Evolutionary conservation across 1,140 invertebrate genomes (phyloP).

Genomic region (Saccostrea echinata): DNA sequence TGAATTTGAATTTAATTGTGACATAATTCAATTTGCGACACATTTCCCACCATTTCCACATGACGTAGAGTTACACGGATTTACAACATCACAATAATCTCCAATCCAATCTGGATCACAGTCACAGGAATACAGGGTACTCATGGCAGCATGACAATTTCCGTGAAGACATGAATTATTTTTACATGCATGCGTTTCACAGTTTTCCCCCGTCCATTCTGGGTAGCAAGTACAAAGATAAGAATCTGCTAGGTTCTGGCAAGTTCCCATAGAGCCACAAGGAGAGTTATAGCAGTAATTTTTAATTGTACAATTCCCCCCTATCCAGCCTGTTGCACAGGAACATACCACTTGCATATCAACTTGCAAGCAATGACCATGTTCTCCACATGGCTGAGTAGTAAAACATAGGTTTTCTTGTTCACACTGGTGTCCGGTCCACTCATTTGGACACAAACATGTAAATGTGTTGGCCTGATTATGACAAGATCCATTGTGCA

Average conservation of each 20-base stretch:
- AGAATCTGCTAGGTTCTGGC: not conserved
- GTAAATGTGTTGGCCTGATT: not conserved
- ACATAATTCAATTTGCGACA: not conserved
- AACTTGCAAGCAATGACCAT: slow-evolving; percentile 12
- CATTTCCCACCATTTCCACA: slow-evolving; percentile 38
- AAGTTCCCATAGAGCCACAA: not conserved
- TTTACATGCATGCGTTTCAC: not conserved
- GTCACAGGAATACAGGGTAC: slow-evolving; percentile 16
- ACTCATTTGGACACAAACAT: slow-evolving; percentile 28
- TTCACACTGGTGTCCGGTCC: slow-evolving; percentile 15
- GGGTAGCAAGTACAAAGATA: slow-evolving; percentile 5
- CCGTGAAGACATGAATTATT: slow-evolving; percentile 9
- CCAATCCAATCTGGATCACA: slow-evolving; percentile 23
- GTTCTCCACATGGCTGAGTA: not conserved
- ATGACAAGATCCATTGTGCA: not conserved
- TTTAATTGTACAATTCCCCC: slow-evolving; percentile 33
- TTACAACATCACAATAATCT: not conserved
- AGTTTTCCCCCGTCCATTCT: slow-evolving; percentile 27
- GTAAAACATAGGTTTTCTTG: not conserved
- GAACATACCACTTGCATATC: not conserved
- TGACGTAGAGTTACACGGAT: slow-evolving; percentile 18
- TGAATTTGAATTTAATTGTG: not conserved
- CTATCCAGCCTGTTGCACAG: slow-evolving; percentile 18
- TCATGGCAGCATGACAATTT: not conserved
- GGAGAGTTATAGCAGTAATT: not conserved